Conservation (phyloP, 2,888 invertebrate genomes). For the Epirrita christyi region DNA sequence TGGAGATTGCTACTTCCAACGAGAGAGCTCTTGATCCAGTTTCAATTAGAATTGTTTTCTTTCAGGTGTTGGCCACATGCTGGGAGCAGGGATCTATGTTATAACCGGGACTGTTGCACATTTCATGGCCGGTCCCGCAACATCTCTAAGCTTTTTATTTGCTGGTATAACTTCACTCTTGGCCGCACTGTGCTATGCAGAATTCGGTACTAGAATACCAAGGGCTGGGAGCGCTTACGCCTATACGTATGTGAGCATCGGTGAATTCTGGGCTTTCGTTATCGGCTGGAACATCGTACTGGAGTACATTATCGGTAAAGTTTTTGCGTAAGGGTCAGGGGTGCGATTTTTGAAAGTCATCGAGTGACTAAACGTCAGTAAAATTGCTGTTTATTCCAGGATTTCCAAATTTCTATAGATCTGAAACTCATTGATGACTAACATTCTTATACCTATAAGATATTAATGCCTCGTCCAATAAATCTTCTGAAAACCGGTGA, state of each 20-base stretch:
- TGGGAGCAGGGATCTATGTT: slow-evolving; percentile 97
- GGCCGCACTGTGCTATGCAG: slow-evolving; percentile 95
- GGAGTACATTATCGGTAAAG: slow-evolving; percentile 93
- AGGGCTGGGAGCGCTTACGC: slow-evolving; percentile 97
- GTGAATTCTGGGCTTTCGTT: slow-evolving; percentile 97
- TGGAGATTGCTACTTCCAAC: too few species aligned
- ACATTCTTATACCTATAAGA: too few species aligned
- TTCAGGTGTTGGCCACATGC: slow-evolving; percentile 96
- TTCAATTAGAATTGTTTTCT: slow-evolving; percentile 20
- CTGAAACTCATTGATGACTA: too few species aligned
- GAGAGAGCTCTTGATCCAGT: neutral
- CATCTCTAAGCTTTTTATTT: slow-evolving; percentile 86
- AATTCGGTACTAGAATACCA: slow-evolving; percentile 94
- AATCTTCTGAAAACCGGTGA: too few species aligned
- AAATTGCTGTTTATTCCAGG: too few species aligned
- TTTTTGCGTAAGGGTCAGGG: too few species aligned
- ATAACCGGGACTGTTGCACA: slow-evolving; percentile 93
- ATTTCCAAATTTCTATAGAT: too few species aligned
- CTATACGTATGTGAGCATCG: slow-evolving; percentile 96
- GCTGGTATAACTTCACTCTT: slow-evolving; percentile 93
- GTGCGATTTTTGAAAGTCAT: too few species aligned
- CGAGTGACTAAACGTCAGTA: too few species aligned
- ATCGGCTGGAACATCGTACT: slow-evolving; percentile 98
- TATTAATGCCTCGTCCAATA: too few species aligned
- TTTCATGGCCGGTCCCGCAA: slow-evolving; percentile 93